phyloP scores from a whole-genome alignment of 1,140 invertebrate genomes.

The Kradibia gibbosae region DNA sequence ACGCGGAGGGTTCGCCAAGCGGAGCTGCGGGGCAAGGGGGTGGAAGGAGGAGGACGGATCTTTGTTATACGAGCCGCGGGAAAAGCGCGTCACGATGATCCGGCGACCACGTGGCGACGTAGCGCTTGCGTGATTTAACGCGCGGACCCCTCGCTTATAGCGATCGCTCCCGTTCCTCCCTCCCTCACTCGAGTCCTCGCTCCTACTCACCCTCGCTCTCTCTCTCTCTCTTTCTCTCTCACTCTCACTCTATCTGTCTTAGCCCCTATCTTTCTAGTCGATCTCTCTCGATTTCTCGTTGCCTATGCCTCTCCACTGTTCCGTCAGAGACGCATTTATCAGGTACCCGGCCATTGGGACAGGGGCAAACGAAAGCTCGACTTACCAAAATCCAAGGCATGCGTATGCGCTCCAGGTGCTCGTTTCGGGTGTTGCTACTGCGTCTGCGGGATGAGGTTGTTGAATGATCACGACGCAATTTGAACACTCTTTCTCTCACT shows the following conservation, averaged over 20 bases:
- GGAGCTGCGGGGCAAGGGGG: neutral
- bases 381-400: constrained; percentile 46
- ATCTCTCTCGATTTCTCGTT: neutral
- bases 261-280: neutral
- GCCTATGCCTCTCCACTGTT: neutral
- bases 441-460: neutral
- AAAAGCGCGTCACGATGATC: constrained; percentile 55
- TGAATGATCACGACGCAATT: neutral
- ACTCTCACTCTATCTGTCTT: neutral
- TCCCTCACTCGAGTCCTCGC: neutral
- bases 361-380: constrained; percentile 33
- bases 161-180: neutral
- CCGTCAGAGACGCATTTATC: neutral
- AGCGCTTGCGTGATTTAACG: constrained; percentile 63
- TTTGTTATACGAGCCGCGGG: constrained; percentile 31
- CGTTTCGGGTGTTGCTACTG: no score
- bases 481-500: constrained; percentile 24
- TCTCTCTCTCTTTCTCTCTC: neutral
- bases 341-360: neutral
- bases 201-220: neutral
- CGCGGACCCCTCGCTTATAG: neutral
- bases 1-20: neutral
- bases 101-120: constrained; percentile 61
- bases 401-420: constrained; percentile 4
- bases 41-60: constrained; percentile 3